Evolutionary conservation across 2,888 invertebrate genomes (phyloP), one percentile per base, ranked within the genome.

Genomic region (Glaucopsyche alexis): DNA sequence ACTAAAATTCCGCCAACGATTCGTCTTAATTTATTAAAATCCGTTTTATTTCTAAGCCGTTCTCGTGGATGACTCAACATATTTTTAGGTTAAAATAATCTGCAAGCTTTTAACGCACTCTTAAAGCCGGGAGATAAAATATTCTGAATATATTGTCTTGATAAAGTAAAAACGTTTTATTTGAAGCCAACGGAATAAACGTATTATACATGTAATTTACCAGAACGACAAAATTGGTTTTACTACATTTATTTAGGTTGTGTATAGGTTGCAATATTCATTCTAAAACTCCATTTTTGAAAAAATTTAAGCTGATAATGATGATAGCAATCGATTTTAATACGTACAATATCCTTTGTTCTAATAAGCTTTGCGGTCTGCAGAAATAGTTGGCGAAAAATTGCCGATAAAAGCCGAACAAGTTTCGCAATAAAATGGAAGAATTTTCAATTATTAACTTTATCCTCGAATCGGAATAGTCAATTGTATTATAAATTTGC

Each of bases 391-490:
- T 67, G 47, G 11, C 19, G 67, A 67, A 67, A 67, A 67, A 67
- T 47, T 82, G 78, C 80, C 80, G 79, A 77, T 76, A 75, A 77
- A 79, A 73, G 76, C 77, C 77, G 76, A 75, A 73, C 78, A 87
- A 87, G 83, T 86, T 88, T 85, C 82, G 81, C 84, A 86, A 87
- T 87, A 86, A 83, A 78, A 83, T 76, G 78, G 76, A 82, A 84
- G 84, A 86, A 84, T 84, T 83, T 85, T 84, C 85, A 87, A 86
- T 87, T 87, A 87, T 87, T 81, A 86, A 87, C 85, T 88, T 86
- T 78, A 80, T 80, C 81, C 79, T 77, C 19, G 71, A 77, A 75
- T 75, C 74, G 66, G 55, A 50, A 55, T 71, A 64, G 75, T 65
- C 72, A 72, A 74, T 70, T 73, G 72, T 72, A 67, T 66, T 67